A percentile compares a stretch with the other conserved stretches of the same genome.
phyloP scores from a whole-genome alignment of 2,113 vertebrate genomes.

The Paracanthobrama guichenoti region DNA sequence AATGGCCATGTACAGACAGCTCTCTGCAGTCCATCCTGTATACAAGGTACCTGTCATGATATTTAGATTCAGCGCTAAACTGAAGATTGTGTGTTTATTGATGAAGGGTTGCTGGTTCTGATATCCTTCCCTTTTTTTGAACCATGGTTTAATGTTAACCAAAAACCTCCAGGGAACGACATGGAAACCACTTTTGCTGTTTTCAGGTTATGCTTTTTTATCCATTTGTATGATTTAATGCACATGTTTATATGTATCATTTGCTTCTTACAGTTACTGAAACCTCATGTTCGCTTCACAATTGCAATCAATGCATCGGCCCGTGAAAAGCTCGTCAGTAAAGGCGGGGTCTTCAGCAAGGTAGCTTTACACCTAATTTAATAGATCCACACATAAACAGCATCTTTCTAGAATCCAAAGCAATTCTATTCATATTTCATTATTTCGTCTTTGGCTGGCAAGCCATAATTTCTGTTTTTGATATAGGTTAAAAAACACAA shows the following conservation, averaged over 20 bases:
- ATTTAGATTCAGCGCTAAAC: background rate
- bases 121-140: background rate
- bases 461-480: background rate
- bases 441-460: background rate
- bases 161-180: too few species aligned
- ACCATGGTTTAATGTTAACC: too few species aligned
- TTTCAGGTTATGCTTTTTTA: too few species aligned
- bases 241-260: background rate
- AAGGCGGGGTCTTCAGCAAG: slow-evolving; percentile 60
- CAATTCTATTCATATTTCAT: background rate
- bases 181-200: too few species aligned
- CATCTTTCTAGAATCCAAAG: background rate
- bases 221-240: background rate
- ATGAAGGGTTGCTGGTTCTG: background rate
- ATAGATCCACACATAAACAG: background rate
- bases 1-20: slow-evolving; percentile 67
- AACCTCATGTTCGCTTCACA: slow-evolving; percentile 68
- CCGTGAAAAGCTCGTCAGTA: slow-evolving; percentile 63
- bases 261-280: slow-evolving; percentile 62
- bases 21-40: slow-evolving; percentile 68
- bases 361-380: slow-evolving; percentile 42
- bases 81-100: background rate
- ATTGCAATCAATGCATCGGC: slow-evolving; percentile 69
- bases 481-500: background rate
- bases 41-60: slow-evolving; percentile 61